Conservation (phyloP, 2,888 invertebrate species). For the Lithophane leautieri region DNA sequence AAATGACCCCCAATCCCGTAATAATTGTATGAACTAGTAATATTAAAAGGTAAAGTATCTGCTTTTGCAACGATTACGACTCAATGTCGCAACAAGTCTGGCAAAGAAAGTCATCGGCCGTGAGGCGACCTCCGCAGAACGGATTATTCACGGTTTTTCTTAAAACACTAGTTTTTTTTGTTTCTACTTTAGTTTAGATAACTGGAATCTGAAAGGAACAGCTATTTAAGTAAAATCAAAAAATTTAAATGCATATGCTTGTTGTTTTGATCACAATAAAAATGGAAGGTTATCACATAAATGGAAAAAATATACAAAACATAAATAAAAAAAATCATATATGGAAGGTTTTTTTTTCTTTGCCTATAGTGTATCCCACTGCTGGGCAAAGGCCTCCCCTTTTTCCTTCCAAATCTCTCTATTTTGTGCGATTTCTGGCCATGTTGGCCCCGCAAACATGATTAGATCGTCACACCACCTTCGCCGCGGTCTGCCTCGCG, state of each 20-base stretch:
- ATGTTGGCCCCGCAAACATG: no score
- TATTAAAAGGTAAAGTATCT: constrained; percentile 37
- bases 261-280: not conserved
- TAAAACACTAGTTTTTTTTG: constrained; percentile 40
- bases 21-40: constrained; percentile 34
- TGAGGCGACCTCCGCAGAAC: constrained; percentile 63
- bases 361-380: no score
- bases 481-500: no score
- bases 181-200: constrained; percentile 31
- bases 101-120: constrained; percentile 63
- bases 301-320: no score
- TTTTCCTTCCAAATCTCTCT: no score
- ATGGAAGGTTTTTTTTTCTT: no score
- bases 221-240: not conserved
- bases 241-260: no score
- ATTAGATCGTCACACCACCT: no score
- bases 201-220: constrained; percentile 3
- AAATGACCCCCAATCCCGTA: constrained; percentile 39
- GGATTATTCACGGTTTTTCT: constrained; percentile 66
- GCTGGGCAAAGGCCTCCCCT: no score
- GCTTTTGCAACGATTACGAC: constrained; percentile 57
- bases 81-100: constrained; percentile 62
- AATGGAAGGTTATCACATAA: not conserved
- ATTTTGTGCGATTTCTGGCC: no score
- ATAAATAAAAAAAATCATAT: no score